phyloP scores from a whole-genome alignment of 2,113 vertebrate species.

The Crocuta crocuta region DNA sequence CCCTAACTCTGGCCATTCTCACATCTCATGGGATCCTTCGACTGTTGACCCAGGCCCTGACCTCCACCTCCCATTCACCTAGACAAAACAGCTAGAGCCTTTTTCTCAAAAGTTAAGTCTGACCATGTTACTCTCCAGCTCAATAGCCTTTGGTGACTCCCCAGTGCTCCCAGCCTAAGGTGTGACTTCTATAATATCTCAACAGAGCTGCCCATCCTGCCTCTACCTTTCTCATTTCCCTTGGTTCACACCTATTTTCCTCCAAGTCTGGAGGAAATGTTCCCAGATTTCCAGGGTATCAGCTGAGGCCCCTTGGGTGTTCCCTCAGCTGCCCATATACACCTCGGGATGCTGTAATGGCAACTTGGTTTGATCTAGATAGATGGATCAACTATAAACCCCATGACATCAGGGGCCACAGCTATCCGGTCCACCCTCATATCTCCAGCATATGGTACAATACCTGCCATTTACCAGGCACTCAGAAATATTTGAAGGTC shows the following conservation, averaged over 20 bases:
- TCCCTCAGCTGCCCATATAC: rapidly evolving
- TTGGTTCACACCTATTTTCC: background rate
- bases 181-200: background rate
- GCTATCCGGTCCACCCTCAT: rapidly evolving
- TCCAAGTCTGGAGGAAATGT: background rate
- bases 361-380: background rate
- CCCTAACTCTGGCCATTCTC: background rate
- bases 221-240: background rate
- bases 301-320: no score
- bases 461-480: no score
- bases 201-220: no score
- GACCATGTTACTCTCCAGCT: background rate
- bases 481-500: background rate
- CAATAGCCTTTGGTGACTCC: background rate
- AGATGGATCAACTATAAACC: background rate
- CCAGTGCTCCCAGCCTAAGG: background rate
- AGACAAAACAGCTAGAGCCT: background rate
- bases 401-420: background rate
- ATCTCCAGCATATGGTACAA: background rate
- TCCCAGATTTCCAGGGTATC: no score
- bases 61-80: no score
- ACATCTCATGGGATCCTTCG: background rate
- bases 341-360: rapidly evolving
- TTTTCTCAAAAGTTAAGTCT: background rate
- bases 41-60: background rate